Evolutionary conservation across 2,797 vertebrate genomes (phyloP), one percentile per base, ranked within the genome.

Genomic region (Adelosebastes latens): DNA sequence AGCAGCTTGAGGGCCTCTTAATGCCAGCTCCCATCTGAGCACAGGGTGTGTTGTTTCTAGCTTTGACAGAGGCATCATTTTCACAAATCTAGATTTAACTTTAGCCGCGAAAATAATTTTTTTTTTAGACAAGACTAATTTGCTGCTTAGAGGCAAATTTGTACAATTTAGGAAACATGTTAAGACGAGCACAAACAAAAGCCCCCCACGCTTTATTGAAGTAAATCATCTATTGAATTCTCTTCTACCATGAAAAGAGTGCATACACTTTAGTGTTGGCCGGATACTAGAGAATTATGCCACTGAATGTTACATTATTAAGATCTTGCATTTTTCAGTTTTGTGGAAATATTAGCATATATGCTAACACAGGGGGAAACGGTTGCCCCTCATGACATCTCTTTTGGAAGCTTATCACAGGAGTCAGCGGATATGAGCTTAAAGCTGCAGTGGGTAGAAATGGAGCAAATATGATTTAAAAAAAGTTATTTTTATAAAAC

Each of bases 1-100:
- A 83, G 86, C 75, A 58, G 89, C 79, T 87, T 68, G 67, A 80
- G 88, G 82, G 86, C 68, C 67, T 72, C 66, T 84, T 81, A 84
- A 80, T 56, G 84, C 58, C 79, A 81, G 67, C 77, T 75, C 55
- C 52, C 63, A 62, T 88, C 84, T 20, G 61, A 81, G 75, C 81
- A 73, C 66, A n/a, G 77, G 78, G 68, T 69, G 58, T 77, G 79
- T 81, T 83, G 74, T 87, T 79, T 75, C 12, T 3, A 36, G 69
- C 83, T 77, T 84, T 85, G 63, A 89, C 56, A 55, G 63, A 58
- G 31, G 49, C 73, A 73, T 79, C 12, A 32, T 83, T 86, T 80
- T 83, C 55, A 65, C 49, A 64, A 63, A 82, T 73, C 53, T 66
- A 49, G 34, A 56, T 72, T 77, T 52, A 80, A 74, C 65, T 80